Base-by-base conservation (phyloP, 2,113 vertebrate species). In the Rutilus rutilus region DNA sequence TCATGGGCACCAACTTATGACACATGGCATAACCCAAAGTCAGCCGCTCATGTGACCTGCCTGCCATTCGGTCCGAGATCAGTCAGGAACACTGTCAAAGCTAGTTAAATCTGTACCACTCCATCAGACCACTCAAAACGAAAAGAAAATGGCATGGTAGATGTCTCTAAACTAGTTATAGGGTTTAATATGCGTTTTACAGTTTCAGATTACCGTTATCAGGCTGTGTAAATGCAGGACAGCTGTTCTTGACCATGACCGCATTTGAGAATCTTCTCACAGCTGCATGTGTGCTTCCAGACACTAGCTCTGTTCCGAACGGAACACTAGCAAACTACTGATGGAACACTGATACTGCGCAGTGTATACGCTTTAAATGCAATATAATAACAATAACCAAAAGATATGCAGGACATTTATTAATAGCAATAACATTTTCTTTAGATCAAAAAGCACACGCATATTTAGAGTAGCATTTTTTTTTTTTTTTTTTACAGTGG, bases 71-170 rank as follows among this genome's bases (percentile, higher is more conserved):
- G 45, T 30, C 76, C 2, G 80, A 64, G 65, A 75, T 45, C 83
- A 74, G 65, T 65, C 6, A 52, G 36, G 59, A 75, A 36, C 47
- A 57, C 39, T 50, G 60, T 81, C 78, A 62, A 54, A 50, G 60
- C 71, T 27, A 64, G 69, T 42, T 76, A 73, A 69, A 78, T 11
- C n/a, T 10, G 57, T 60, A 47, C 36, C 36, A 47, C 33, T 25
- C 30, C 23, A 47, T 12, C 33, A 85, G 50, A 10, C 42, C 11
- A 74, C 71, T 42, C 50, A 62, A 67, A 36, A 10, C 19, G 7
- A 85, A 19, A 10, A 42, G 42, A 42, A 79, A 59, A 57, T 7
- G 10, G 12, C 25, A 7, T 25, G 67, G 36, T 23, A 47, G 9
- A 60, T 0, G 5, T 33, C 45, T 33, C 27, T 23, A 39, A 75